phyloP scores from a whole-genome alignment of 1,140 invertebrate species.

The Brachionus calyciflorus region DNA sequence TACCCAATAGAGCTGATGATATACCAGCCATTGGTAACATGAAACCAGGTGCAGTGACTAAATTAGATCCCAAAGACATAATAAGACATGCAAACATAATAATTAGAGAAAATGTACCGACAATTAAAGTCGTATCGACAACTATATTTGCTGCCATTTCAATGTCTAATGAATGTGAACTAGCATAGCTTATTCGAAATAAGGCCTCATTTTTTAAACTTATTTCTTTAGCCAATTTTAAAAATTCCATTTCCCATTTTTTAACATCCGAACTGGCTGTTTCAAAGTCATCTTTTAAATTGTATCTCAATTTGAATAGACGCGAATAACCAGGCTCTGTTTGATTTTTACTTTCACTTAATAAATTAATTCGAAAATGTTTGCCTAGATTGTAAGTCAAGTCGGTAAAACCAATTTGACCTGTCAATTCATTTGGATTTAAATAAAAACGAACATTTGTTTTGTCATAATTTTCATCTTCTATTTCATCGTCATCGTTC shows the following conservation, averaged over 20 bases:
- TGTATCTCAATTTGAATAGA: slow-evolving; percentile 42
- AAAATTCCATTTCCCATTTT: slow-evolving; percentile 24
- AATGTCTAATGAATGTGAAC: not conserved
- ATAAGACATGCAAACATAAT: slow-evolving; percentile 4
- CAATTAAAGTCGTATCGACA: not conserved
- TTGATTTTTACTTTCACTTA: not conserved
- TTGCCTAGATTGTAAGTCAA: slow-evolving; percentile 42
- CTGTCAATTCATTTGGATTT: not conserved
- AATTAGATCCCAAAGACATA: slow-evolving; percentile 18
- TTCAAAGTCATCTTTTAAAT: slow-evolving; percentile 26
- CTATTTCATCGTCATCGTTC: not conserved
- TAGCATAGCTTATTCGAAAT: slow-evolving; percentile 13
- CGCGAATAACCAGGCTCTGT: slow-evolving; percentile 3
- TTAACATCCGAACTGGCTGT: not conserved
- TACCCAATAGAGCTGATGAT: slow-evolving; percentile 10
- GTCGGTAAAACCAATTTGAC: slow-evolving; percentile 17
- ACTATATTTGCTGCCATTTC: slow-evolving; percentile 19
- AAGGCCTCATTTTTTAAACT: not conserved
- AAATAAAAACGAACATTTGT: slow-evolving; percentile 32
- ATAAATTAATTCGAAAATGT: slow-evolving; percentile 27
- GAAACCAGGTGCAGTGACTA: slow-evolving; percentile 1
- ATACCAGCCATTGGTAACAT: slow-evolving; percentile 24
- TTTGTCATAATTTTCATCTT: slow-evolving; percentile 12
- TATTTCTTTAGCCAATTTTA: slow-evolving; percentile 7
- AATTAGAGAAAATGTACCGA: slow-evolving; percentile 28